A percentile compares a stretch with the other conserved stretches of the same genome.
Evolutionary conservation across 2,797 vertebrate genomes (phyloP).

Genomic region (Molossus alvarezi): DNA sequence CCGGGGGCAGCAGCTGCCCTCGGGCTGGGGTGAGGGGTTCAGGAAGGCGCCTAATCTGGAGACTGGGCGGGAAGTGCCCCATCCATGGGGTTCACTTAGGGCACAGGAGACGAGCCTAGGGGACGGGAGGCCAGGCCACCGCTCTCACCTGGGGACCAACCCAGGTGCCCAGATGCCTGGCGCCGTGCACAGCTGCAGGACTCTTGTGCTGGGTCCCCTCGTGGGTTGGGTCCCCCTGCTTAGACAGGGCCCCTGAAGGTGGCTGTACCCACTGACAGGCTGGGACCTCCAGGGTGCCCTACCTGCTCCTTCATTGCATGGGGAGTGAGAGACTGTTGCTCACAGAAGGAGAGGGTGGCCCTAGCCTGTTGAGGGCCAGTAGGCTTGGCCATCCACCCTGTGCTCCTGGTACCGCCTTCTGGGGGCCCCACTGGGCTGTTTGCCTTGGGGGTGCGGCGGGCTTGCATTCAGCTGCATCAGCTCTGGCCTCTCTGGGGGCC

Average conservation of each 20-base stretch:
- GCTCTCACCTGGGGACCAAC: not conserved
- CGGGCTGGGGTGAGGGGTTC: not conserved
- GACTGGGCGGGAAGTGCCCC: not conserved
- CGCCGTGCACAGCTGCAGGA: not conserved
- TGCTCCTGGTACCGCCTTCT: not conserved
- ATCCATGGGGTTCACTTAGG: not conserved
- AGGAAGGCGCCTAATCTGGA: not conserved
- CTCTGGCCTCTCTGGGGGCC: not conserved
- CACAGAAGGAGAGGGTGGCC: too few species aligned
- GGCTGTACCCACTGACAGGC: not conserved
- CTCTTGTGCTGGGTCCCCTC: not conserved
- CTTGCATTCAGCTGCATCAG: fast-evolving
- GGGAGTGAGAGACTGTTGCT: not conserved
- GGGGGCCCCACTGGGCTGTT: fast-evolving
- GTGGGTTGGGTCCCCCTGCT: not conserved
- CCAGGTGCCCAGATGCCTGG: not conserved
- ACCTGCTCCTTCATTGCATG: fast-evolving
- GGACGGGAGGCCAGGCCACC: not conserved
- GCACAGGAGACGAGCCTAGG: not conserved
- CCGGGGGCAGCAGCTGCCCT: not conserved
- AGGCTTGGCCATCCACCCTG: too few species aligned
- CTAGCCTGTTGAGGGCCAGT: too few species aligned
- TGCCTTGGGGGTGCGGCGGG: too few species aligned
- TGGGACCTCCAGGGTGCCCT: fast-evolving
- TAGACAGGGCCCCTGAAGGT: not conserved